Conservation (phyloP, 2,888 invertebrate species). For the Stictocephala bisonia region DNA sequence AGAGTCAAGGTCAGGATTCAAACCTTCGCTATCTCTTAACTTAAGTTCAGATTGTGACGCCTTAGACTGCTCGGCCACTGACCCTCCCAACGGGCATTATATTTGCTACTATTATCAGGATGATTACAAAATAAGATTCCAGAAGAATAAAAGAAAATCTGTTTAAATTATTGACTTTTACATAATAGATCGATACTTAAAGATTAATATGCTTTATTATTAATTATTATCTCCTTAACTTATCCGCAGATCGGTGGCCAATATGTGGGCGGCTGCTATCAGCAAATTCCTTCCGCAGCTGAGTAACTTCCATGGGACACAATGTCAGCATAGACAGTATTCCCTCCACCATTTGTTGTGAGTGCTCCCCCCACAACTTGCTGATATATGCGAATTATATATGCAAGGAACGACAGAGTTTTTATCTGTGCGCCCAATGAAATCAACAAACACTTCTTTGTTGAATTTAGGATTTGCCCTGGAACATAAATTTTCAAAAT, state of each 20-base stretch:
- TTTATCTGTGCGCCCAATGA: conserved; percentile 99
- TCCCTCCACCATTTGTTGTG: conserved; percentile 89
- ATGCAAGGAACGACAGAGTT: conserved; percentile 95
- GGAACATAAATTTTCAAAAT: conserved; percentile 58
- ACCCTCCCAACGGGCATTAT: too few relatives aligned
- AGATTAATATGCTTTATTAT: too few relatives aligned
- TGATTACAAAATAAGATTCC: too few relatives aligned
- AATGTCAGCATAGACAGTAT: conserved; percentile 89
- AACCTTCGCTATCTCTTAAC: too few relatives aligned
- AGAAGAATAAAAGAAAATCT: too few relatives aligned
- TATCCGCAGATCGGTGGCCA: conserved; percentile 91
- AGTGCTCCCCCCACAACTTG: conserved; percentile 84
- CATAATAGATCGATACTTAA: too few relatives aligned
- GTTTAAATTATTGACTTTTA: too few relatives aligned
- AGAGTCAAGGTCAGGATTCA: too few relatives aligned
- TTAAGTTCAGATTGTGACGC: too few relatives aligned
- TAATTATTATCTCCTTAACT: too few relatives aligned
- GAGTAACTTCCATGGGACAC: conserved; percentile 96
- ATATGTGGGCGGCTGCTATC: conserved; percentile 94
- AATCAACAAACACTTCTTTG: conserved; percentile 98
- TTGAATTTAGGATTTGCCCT: conserved; percentile 88
- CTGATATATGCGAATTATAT: conserved; percentile 91
- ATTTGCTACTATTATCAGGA: too few relatives aligned
- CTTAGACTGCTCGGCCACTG: too few relatives aligned
- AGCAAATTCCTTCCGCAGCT: conserved; percentile 92